Percentiles rank a stretch among this genome's conserved stretches.
Evolutionary conservation across 2,888 invertebrate species (phyloP).

Genomic region (Xylota segnis): DNA sequence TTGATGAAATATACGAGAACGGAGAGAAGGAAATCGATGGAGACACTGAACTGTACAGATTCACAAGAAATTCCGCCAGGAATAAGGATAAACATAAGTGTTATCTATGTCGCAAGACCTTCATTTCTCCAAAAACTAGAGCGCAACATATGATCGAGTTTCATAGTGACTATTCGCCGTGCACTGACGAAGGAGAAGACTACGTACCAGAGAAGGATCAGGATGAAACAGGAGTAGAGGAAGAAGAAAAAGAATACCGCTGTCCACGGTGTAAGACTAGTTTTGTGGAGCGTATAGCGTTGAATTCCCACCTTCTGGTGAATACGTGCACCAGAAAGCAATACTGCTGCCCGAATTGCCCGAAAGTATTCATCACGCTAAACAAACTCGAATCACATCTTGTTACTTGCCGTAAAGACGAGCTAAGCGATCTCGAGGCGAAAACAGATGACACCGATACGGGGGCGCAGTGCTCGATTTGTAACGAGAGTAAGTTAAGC

Average conservation of each 20-base stretch:
- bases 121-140: conserved; percentile 82
- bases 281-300: conserved; percentile 81
- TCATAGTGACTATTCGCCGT: conserved; percentile 78
- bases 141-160: conserved; percentile 84
- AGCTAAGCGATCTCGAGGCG: conserved; percentile 36
- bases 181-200: conserved; percentile 81
- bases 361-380: conserved; percentile 86
- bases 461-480: too few species aligned
- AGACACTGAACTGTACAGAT: conserved; percentile 25
- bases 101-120: conserved; percentile 81
- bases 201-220: not conserved
- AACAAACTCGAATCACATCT: conserved; percentile 86
- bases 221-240: not conserved
- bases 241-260: conserved; percentile 73
- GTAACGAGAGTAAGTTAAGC: too few species aligned
- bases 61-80: not conserved
- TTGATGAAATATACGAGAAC: too few species aligned
- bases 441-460: too few species aligned
- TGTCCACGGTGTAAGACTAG: conserved; percentile 83
- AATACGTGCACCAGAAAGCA: conserved; percentile 85
- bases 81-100: conserved; percentile 65
- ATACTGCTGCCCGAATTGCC: conserved; percentile 84
- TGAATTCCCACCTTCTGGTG: conserved; percentile 81
- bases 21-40: too few species aligned
- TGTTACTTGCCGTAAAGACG: conserved; percentile 79